Base-by-base conservation (phyloP, 2,888 invertebrate species). In the Pocota personata region DNA sequence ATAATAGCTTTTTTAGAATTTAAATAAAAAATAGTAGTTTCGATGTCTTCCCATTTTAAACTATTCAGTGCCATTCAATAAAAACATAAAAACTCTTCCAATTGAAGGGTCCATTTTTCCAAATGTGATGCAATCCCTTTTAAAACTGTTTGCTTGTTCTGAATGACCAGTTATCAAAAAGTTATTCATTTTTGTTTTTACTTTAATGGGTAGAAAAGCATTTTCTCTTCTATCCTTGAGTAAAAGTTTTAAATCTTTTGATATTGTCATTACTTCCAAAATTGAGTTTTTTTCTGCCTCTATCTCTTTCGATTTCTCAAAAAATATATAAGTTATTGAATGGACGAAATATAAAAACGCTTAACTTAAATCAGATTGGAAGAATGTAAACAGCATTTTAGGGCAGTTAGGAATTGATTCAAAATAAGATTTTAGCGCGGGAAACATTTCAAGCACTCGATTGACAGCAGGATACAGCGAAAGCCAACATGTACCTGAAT, bases 401-500 rank as follows among this genome's bases (percentile, higher is more conserved):
- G 62, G 52, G 50, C 62, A 62, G 27, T 50, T 48, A 46, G 27
- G 32, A 27, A 60, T n/a, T n/a, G n/a, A n/a, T n/a, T n/a, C n/a
- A n/a, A n/a, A n/a, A n/a, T n/a, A n/a, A n/a, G n/a, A n/a, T n/a
- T n/a, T n/a, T n/a, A n/a, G n/a, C n/a, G n/a, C n/a, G n/a, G n/a
- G n/a, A n/a, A n/a, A n/a, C n/a, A n/a, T n/a, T n/a, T n/a, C n/a
- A n/a, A n/a, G n/a, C n/a, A n/a, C n/a, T n/a, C n/a, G n/a, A n/a
- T n/a, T n/a, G n/a, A n/a, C 35, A 10, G 46, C 67, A 40, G 37
- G 67, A 37, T 58, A 50, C 14, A 77, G 27, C 40, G 66, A 76
- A 27, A 76, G 57, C 76, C 67, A 76, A 27, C 76, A 46, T 35
- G 57, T 76, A n/a, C n/a, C n/a, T n/a, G n/a, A n/a, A n/a, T n/a